Base-by-base conservation (phyloP, 2,113 vertebrate genomes). In the Ceuthmochares aereus region DNA sequence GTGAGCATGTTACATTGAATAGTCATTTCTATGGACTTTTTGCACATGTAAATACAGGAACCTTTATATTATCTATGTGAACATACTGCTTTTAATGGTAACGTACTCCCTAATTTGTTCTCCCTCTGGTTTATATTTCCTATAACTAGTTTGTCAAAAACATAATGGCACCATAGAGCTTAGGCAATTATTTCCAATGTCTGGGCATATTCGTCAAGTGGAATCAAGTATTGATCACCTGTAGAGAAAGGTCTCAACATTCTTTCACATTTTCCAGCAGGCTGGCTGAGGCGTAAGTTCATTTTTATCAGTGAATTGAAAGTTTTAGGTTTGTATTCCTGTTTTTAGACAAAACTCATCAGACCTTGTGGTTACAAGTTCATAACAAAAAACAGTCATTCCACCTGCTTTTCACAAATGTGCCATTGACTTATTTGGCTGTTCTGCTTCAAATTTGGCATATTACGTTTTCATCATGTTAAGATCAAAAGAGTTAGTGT, bases 171-270 rank as follows among this genome's bases (percentile, higher is more conserved):
- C 58, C 5, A 4, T 74, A 84, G 58, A 72, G 17, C 72, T 91
- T 84, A 95, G 68, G 74, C 72, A 96, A 95, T 91, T 95, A 94
- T 97, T 97, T 97, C 93, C 55, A 64, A 40, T 6, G 42, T 80
- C 91, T 91, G 72, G 43, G 66, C 26, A 36, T 95, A 93, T 95
- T 97, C 94, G 90, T 93, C 81, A 96, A 92, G 75, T 77, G 54
- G 55, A 95, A 91, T 88, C 84, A 79, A 94, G 62, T 97, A 96
- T 66, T 43, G 95, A 96, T 96, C 84, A 72, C 64, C 83, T 90
- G 70, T 77, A 92, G 66, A 67, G 83, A 92, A 22, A 81, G 18
- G n/a, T 60, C 54, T 86, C 74, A 91, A 54, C 76, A 90, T 89
- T 95, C 67, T 58, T 80, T 89, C 76, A 76, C 27, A 21, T 87